phyloP scores from a whole-genome alignment of 2,113 vertebrate genomes.

The Pedionomus torquatus region DNA sequence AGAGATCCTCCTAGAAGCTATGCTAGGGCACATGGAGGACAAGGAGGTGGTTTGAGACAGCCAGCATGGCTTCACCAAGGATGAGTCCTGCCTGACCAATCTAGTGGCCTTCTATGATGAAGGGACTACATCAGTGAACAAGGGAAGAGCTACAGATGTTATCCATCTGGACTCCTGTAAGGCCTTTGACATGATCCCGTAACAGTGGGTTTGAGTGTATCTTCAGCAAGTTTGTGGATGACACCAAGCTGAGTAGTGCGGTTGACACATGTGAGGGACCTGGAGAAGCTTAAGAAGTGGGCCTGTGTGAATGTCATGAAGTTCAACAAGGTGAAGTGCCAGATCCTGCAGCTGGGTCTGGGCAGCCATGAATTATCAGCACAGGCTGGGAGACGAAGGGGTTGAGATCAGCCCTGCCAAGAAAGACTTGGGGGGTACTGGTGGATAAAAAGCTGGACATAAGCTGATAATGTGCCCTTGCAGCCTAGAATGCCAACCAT shows the following conservation, averaged over 20 bases:
- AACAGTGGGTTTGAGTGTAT: neutral
- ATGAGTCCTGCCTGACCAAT: no score
- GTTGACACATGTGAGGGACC: neutral
- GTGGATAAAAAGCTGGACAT: neutral
- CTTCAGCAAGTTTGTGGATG: neutral
- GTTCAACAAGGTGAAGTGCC: neutral
- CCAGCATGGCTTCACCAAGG: no score
- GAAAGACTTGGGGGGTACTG: neutral
- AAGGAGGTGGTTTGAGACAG: no score
- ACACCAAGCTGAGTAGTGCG: neutral
- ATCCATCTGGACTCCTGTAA: no score
- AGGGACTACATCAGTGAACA: no score
- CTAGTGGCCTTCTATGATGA: no score
- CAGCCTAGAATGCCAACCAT: neutral
- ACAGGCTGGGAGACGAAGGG: neutral
- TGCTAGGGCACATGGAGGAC: no score
- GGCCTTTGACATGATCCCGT: no score
- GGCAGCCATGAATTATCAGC: neutral
- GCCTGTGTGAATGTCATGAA: neutral
- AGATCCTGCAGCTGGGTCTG: neutral
- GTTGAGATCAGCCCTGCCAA: neutral
- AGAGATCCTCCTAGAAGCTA: no score
- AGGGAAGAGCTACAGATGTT: no score
- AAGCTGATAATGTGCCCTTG: neutral
- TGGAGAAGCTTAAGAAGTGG: neutral